Evolutionary conservation across 2,113 vertebrate genomes (phyloP).

Genomic region (Murina feae): DNA sequence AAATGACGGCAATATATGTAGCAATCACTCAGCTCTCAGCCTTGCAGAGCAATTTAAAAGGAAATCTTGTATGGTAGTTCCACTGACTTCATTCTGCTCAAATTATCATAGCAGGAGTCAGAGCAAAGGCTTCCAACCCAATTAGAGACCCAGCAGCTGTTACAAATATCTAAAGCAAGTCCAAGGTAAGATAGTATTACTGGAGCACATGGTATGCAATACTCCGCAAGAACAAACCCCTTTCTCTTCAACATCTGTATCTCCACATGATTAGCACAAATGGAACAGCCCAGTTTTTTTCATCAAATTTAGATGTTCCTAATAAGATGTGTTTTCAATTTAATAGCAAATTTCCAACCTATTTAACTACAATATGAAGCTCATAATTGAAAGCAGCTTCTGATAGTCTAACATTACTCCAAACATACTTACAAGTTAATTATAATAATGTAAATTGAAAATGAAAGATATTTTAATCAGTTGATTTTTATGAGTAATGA

Average conservation of each 20-base stretch:
- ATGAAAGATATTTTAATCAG: conserved; percentile 56
- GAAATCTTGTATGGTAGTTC: not conserved
- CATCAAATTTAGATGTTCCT: conserved; percentile 48
- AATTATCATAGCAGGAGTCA: not conserved
- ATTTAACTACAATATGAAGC: conserved; percentile 39
- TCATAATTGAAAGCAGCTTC: conserved; percentile 62
- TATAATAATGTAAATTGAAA: conserved; percentile 49
- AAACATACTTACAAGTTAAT: conserved; percentile 59
- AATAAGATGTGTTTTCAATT: conserved; percentile 58
- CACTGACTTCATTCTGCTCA: conserved; percentile 5
- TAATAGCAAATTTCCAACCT: conserved; percentile 49
- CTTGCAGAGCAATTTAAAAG: conserved; percentile 7
- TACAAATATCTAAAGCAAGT: conserved; percentile 24
- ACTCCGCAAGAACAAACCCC: not conserved
- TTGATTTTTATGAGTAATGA: conserved; percentile 29
- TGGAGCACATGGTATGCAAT: not conserved
- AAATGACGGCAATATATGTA: too few relatives aligned
- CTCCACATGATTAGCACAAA: conserved; percentile 29
- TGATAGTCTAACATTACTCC: conserved; percentile 49
- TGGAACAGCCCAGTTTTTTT: conserved; percentile 36
- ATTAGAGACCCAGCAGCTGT: not conserved
- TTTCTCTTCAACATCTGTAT: conserved; percentile 25
- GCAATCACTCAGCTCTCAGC: not conserved
- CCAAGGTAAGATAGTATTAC: not conserved
- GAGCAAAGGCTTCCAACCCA: conserved; percentile 15